Conservation (phyloP, 2,797 vertebrate genomes). For the Cossypha polioptera region DNA sequence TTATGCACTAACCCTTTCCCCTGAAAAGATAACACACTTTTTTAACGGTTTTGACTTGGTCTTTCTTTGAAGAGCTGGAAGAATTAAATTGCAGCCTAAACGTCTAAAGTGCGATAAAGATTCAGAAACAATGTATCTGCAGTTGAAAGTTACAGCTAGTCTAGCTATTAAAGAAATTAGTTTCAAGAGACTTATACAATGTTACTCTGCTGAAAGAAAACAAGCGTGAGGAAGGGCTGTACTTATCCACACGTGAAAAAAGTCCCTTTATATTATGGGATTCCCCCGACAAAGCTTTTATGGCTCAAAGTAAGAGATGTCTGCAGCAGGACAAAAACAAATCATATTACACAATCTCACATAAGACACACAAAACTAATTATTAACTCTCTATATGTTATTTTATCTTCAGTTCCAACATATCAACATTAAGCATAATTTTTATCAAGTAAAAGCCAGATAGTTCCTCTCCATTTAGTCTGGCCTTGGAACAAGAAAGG, state of each 20-base stretch:
- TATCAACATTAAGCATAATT: background rate
- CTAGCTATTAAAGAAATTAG: background rate
- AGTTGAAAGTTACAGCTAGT: background rate
- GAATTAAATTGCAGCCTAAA: background rate
- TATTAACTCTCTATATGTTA: background rate
- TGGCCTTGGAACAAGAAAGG: background rate
- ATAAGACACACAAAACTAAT: background rate
- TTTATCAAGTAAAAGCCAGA: background rate
- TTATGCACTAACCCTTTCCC: background rate
- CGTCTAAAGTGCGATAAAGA: background rate
- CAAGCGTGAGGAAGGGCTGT: fast-evolving
- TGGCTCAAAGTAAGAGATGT: background rate
- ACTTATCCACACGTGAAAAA: fast-evolving
- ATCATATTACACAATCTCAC: background rate
- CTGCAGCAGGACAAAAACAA: background rate
- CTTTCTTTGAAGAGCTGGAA: background rate
- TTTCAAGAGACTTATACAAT: background rate
- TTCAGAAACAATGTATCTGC: background rate
- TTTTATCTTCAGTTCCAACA: background rate
- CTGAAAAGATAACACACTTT: background rate
- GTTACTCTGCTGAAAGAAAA: background rate
- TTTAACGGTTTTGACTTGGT: background rate
- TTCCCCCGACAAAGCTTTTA: background rate
- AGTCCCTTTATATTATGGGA: background rate
- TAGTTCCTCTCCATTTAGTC: background rate